Conservation (phyloP, 2,888 invertebrate genomes). For the Trichopoda pennipes region DNA sequence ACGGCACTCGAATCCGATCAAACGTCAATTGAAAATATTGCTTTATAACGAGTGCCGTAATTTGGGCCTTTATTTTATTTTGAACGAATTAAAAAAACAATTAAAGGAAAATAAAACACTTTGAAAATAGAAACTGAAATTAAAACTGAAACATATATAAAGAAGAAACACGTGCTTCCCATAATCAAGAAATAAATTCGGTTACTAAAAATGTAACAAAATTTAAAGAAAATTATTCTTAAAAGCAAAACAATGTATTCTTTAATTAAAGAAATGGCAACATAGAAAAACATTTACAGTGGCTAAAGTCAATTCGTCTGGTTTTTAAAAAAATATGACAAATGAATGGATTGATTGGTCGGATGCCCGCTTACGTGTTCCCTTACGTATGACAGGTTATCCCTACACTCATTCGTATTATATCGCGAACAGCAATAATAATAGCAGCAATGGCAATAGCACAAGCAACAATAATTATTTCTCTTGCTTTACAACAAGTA, state of each 20-base stretch:
- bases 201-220: neutral
- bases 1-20: no score
- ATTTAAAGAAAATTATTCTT: neutral
- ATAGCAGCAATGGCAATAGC: constrained; percentile 20
- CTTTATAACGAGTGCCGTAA: no score
- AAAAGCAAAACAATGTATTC: neutral
- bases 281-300: constrained; percentile 1
- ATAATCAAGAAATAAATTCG: no score
- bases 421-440: constrained; percentile 52
- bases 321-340: constrained; percentile 74
- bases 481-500: constrained; percentile 70
- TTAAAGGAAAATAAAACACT: no score
- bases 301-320: neutral
- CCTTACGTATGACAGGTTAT: constrained; percentile 76
- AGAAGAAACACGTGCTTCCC: no score
- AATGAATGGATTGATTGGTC: constrained; percentile 81
- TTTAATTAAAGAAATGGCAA: neutral
- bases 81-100: neutral
- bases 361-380: constrained; percentile 79
- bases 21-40: no score
- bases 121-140: no score
- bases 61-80: neutral
- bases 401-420: constrained; percentile 73
- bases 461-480: constrained; percentile 63
- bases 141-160: no score